Conservation (phyloP, 1,140 invertebrate species). For the Scylla paramamosain region DNA sequence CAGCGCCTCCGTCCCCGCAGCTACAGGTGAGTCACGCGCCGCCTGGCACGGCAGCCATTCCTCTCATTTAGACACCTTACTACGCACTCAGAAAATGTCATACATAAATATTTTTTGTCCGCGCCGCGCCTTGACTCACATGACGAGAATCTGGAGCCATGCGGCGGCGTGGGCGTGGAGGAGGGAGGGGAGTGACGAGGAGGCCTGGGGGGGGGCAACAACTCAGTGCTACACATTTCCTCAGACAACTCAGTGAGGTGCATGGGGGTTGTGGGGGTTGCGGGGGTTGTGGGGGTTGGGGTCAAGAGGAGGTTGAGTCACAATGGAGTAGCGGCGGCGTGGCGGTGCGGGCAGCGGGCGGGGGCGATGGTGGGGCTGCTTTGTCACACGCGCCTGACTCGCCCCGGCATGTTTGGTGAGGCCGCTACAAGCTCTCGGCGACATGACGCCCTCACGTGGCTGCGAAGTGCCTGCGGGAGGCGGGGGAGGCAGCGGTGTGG, state of each 20-base stretch:
- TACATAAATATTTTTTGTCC: not conserved
- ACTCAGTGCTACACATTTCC: not conserved
- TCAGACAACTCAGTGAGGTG: not conserved
- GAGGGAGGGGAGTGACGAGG: not conserved
- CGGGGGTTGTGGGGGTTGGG: not conserved
- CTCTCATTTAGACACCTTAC: not conserved
- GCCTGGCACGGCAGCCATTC: not conserved
- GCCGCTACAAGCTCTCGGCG: not conserved
- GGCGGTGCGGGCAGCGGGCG: not conserved
- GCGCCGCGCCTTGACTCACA: not conserved
- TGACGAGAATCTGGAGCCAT: not conserved
- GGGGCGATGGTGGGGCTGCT: not conserved
- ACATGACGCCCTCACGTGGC: not conserved
- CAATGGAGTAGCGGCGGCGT: not conserved
- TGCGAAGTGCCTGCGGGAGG: not conserved
- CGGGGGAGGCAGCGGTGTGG: not conserved
- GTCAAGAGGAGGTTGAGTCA: not conserved
- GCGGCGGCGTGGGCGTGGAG: no score
- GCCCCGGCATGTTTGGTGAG: not conserved
- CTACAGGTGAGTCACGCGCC: slow-evolving; percentile 64
- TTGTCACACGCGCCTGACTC: not conserved
- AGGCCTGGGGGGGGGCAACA: not conserved
- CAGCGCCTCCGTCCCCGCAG: slow-evolving; percentile 66
- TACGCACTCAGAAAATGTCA: not conserved
- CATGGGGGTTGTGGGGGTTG: not conserved